A percentile compares a stretch with the other conserved stretches of the same genome.
Evolutionary conservation across 2,888 invertebrate species (phyloP).

Genomic region (Drosophila seclusa): DNA sequence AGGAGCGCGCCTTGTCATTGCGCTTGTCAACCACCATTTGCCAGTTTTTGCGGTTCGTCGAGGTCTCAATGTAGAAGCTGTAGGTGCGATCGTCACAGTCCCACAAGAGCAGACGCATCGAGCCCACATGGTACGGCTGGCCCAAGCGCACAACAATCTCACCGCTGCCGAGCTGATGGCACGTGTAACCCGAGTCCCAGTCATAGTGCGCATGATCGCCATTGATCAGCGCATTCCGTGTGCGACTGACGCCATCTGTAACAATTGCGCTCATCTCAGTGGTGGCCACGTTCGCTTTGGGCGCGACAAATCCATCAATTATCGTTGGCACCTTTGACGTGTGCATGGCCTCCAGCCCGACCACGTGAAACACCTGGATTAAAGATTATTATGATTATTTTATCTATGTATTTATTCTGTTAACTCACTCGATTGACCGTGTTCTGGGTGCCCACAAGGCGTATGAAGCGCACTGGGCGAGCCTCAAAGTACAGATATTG

Average conservation of each 20-base stretch:
- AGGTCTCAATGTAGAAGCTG: conserved; percentile 98
- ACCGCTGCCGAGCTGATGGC: conserved; percentile 97
- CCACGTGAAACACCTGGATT: conserved; percentile 92
- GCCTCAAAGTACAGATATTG: conserved; percentile 97
- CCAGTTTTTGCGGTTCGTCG: conserved; percentile 96
- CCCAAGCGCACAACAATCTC: conserved; percentile 97
- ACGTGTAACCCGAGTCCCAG: conserved; percentile 99
- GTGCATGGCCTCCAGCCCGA: conserved; percentile 95
- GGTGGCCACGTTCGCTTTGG: conserved; percentile 96
- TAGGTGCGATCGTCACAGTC: conserved; percentile 98
- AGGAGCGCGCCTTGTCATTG: conserved; percentile 94
- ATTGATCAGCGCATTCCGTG: conserved; percentile 97
- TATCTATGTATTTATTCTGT: neutral
- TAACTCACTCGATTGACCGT: conserved; percentile 93
- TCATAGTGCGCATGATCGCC: conserved; percentile 98
- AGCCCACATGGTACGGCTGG: conserved; percentile 97
- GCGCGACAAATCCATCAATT: conserved; percentile 91
- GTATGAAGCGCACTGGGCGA: conserved; percentile 93
- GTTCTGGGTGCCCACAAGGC: conserved; percentile 95
- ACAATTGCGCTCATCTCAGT: conserved; percentile 95
- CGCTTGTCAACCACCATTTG: conserved; percentile 95
- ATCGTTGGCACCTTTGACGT: conserved; percentile 91
- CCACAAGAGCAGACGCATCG: conserved; percentile 97
- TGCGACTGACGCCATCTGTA: conserved; percentile 97
- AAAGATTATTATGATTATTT: neutral